Percentiles rank a stretch among this genome's conserved stretches.
Evolutionary conservation across 2,113 vertebrate genomes (phyloP).

Genomic region (Solea solea): DNA sequence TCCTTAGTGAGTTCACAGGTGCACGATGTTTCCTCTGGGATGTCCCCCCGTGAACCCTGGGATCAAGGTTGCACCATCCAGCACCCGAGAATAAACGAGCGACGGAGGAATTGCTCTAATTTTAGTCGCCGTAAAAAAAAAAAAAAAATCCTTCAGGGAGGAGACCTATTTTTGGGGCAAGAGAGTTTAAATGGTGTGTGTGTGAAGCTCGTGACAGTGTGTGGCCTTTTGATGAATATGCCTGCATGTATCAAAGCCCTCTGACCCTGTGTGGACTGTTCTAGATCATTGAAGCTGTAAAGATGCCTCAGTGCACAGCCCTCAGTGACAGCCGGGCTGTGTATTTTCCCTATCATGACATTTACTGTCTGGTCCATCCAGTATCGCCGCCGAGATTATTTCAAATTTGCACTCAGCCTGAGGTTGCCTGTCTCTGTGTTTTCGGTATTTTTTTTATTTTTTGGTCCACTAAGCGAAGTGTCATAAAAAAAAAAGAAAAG

Average conservation of each 20-base stretch:
- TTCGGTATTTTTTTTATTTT: neutral
- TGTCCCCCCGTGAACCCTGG: slow-evolving; percentile 29
- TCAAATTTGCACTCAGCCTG: slow-evolving; percentile 29
- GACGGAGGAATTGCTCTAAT: slow-evolving; percentile 29
- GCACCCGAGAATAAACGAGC: slow-evolving; percentile 6
- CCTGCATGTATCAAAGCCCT: slow-evolving; percentile 62
- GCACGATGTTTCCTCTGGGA: slow-evolving; percentile 32
- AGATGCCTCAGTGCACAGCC: slow-evolving; percentile 57
- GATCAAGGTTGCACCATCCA: slow-evolving; percentile 13
- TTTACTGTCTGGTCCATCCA: slow-evolving; percentile 63
- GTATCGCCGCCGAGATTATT: slow-evolving; percentile 22
- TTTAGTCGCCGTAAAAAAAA: slow-evolving; percentile 31
- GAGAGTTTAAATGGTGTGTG: slow-evolving; percentile 24
- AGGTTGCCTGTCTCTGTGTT: neutral
- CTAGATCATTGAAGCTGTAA: slow-evolving; percentile 68
- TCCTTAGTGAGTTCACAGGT: slow-evolving; percentile 46
- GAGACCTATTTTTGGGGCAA: slow-evolving; percentile 9
- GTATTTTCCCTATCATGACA: slow-evolving; percentile 68
- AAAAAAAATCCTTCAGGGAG: slow-evolving; percentile 38
- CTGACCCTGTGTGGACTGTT: slow-evolving; percentile 65
- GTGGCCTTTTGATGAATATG: slow-evolving; percentile 68
- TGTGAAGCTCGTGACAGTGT: slow-evolving; percentile 41
- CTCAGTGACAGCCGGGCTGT: slow-evolving; percentile 49
- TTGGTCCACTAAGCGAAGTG: slow-evolving; percentile 13
- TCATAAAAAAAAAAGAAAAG: slow-evolving; percentile 1